Conservation (phyloP, 2,113 vertebrate genomes). For the Pelecanus crispus region DNA sequence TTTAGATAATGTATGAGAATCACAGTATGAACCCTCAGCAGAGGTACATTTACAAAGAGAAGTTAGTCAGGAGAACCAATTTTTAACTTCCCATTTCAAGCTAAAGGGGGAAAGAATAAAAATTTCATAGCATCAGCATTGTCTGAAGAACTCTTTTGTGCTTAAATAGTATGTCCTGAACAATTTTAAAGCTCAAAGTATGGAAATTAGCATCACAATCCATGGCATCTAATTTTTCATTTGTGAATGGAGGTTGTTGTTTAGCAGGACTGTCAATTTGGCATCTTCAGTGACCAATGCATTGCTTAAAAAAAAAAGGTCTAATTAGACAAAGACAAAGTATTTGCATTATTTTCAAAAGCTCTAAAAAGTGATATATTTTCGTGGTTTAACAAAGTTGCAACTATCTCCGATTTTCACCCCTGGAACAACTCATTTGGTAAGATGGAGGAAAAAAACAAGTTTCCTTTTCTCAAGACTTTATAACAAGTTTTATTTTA, state of each 20-base stretch:
- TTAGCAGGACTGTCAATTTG: not conserved
- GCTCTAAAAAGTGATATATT: not conserved
- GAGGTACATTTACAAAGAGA: not conserved
- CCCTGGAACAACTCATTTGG: not conserved
- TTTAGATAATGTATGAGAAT: constrained; percentile 34
- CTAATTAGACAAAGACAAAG: not conserved
- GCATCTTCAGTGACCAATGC: not conserved
- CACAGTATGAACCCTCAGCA: constrained; percentile 26
- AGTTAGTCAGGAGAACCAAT: not conserved
- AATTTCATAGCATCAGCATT: not conserved
- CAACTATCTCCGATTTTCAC: not conserved
- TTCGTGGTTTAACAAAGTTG: not conserved
- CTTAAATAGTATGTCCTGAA: not conserved
- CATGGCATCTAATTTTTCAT: not conserved
- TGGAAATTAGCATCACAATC: constrained; percentile 6
- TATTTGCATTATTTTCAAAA: not conserved
- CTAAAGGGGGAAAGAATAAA: constrained; percentile 1
- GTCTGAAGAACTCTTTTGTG: constrained; percentile 5
- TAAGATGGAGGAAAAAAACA: not conserved
- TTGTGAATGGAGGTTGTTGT: not conserved
- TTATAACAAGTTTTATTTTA: not conserved
- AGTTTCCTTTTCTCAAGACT: not conserved
- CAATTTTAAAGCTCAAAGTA: not conserved
- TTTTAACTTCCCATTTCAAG: constrained; percentile 12
- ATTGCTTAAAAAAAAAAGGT: not conserved